Evolutionary conservation across 2,888 invertebrate species (phyloP), one percentile per base, ranked within the genome.

Genomic region (Meandrusa payeni): DNA sequence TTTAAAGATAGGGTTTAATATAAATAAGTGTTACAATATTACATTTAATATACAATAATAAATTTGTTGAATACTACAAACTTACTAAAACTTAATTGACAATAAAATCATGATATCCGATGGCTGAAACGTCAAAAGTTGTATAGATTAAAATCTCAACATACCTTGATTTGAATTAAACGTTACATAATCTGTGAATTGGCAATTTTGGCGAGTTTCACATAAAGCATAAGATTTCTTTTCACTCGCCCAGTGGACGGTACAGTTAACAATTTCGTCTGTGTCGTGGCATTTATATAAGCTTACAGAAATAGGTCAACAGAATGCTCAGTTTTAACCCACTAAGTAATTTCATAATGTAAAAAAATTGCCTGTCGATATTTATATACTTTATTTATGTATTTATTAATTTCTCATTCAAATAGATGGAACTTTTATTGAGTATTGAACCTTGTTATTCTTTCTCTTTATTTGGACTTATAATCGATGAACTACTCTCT

Each of bases 261-360:
- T 33, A 19, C 29, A 19, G 24, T 37, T 13, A 31, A 36, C 31
- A 40, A 40, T 40, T 33, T 41, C 9, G n/a, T 12, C 17, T 43
- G 12, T 36, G 28, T 29, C 24, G 29, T 19, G 23, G 17, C 19
- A 26, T 37, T 43, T 32, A 19, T 43, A 43, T 31, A 29, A 22
- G 24, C 42, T 29, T 11, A 29, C 28, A 43, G 26, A 43, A 43
- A 37, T 43, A 24, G 37, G 37, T 43, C 37, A 38, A 29, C 41
- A 19, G 36, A 36, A 19, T 19, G 23, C 29, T 12, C 28, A 32
- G 41, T 37, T 41, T 37, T 43, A 37, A 43, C 37, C 43, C 31
- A 37, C 32, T 33, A 38, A 37, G 17, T 31, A 31, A 19, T 23
- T 36, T 26, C 26, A 11, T 43, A 36, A 43, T 43, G 31, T 43